Evolutionary conservation across 2,888 invertebrate genomes (phyloP).

Genomic region (Caenorhabditis macrosperma): DNA sequence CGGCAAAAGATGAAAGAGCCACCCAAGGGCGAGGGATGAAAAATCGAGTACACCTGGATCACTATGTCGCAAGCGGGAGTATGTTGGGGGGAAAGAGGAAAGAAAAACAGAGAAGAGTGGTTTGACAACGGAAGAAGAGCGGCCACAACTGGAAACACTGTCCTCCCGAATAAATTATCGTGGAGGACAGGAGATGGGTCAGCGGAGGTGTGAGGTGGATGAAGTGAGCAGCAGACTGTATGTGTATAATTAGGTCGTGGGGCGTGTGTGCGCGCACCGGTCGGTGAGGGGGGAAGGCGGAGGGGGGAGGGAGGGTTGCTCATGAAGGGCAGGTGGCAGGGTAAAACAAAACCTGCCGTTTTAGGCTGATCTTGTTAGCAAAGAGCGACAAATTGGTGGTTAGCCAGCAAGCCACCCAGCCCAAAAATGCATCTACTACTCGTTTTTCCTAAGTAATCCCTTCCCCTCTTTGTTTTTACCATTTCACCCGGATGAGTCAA

Average conservation of each 20-base stretch:
- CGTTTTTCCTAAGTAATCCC: conserved; percentile 35
- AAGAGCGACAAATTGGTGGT: conserved; percentile 35
- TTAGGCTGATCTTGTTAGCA: conserved; percentile 54
- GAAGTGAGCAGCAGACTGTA: conserved; percentile 56
- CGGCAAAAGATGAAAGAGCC: conserved; percentile 37
- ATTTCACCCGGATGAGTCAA: conserved; percentile 19
- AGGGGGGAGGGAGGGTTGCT: conserved; percentile 15
- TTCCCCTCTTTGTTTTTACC: neutral
- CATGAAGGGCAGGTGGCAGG: conserved; percentile 50
- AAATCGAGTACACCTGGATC: conserved; percentile 48
- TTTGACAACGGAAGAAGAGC: conserved; percentile 1
- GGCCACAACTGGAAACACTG: neutral
- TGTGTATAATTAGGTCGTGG: conserved; percentile 56
- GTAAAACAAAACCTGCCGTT: conserved; percentile 34
- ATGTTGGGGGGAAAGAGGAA: neutral
- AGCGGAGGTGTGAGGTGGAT: conserved; percentile 48
- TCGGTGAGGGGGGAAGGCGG: neutral
- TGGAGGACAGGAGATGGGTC: neutral
- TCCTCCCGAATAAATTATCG: conserved; percentile 4
- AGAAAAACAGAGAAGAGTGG: neutral
- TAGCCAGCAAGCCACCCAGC: neutral
- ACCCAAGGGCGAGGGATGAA: conserved; percentile 13
- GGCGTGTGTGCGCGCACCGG: conserved; percentile 40
- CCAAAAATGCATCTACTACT: neutral
- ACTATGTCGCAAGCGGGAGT: conserved; percentile 20